Conservation (phyloP, 2,113 vertebrate genomes). For the Amblyopsis rosae region DNA sequence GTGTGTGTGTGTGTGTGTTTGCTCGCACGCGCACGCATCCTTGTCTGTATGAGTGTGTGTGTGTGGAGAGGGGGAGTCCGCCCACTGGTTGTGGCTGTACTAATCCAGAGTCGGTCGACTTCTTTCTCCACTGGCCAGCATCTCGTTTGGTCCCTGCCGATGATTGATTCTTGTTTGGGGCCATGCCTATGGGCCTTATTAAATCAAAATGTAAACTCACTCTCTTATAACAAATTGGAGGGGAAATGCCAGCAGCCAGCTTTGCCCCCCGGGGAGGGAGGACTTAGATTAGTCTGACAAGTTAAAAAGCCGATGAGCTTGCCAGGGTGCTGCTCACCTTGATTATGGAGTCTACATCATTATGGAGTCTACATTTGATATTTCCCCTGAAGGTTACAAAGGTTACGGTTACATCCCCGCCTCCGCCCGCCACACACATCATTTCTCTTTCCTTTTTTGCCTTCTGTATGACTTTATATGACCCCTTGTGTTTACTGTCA, state of each 20-base stretch:
- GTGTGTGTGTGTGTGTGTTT: background rate
- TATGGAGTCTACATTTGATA: constrained; percentile 22
- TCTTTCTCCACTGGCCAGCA: constrained; percentile 44
- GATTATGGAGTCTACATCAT: constrained; percentile 25
- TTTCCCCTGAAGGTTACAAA: constrained; percentile 27
- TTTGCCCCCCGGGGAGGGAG: constrained; percentile 32
- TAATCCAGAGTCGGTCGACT: constrained; percentile 39
- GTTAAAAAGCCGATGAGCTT: constrained; percentile 61
- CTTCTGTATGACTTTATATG: background rate
- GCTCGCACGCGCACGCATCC: background rate
- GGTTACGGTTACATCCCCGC: background rate
- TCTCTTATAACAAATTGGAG: constrained; percentile 69
- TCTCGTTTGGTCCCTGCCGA: constrained; percentile 49
- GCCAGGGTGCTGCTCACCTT: constrained; percentile 34
- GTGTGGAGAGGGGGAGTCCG: constrained; percentile 8
- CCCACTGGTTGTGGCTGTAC: constrained; percentile 13
- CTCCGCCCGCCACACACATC: background rate
- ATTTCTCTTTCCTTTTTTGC: background rate
- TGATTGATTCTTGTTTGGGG: constrained; percentile 74
- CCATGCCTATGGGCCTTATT: constrained; percentile 74
- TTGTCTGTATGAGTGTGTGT: constrained; percentile 1
- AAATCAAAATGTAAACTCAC: constrained; percentile 76
- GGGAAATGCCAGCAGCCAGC: constrained; percentile 67
- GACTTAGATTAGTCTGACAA: constrained; percentile 66
- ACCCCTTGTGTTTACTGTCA: background rate